Evolutionary conservation across 2,797 vertebrate genomes (phyloP), one percentile per base, ranked within the genome.

Genomic region (Lerista edwardsae): DNA sequence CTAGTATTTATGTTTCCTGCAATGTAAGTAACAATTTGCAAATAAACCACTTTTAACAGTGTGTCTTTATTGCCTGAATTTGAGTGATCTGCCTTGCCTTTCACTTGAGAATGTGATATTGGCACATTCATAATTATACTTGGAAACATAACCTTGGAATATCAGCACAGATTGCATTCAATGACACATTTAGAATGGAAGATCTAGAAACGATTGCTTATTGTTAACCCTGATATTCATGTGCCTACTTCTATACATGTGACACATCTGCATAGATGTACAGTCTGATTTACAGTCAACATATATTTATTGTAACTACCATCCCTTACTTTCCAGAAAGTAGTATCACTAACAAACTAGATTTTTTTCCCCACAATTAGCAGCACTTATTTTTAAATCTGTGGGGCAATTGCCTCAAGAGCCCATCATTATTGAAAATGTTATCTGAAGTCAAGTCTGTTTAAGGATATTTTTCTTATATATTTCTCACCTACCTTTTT

Each of bases 141-240:
- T 19, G 57, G 79, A 11, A 86, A 81, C 12, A 34, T 12, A 73
- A 19, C 10, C 25, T 89, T 25, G 47, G 86, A 86, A 71, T 15
- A 3, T 21, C 83, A 57, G 76, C 39, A 7, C 68, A 29, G 72
- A 75, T 59, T 80, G 64, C 7, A 80, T 65, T n/a, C 8, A 19
- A 7, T 44, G 17, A 5, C 0, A 0, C 36, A 36, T 79, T 84
- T 59, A 68, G 68, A 74, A 55, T 76, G 23, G 44, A 77, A 78
- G 27, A 71, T 39, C 27, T 44, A 17, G 31, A 76, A 39, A 75
- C 36, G 29, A 62, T 34, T 87, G 27, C 79, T 87, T 47, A 88
- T 10, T 3, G 64, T 83, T 78, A 61, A 57, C 74, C 51, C 8
- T 55, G 19, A 79, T 83, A 68, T 51, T 83, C 36, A 29, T 47